A percentile compares a stretch with the other conserved stretches of the same genome.
These are phyloP conservation scores for Cyclina sinensis DNA, from an alignment of 1,140 invertebrate genomes.

Conservation along the genomic window DNA sequence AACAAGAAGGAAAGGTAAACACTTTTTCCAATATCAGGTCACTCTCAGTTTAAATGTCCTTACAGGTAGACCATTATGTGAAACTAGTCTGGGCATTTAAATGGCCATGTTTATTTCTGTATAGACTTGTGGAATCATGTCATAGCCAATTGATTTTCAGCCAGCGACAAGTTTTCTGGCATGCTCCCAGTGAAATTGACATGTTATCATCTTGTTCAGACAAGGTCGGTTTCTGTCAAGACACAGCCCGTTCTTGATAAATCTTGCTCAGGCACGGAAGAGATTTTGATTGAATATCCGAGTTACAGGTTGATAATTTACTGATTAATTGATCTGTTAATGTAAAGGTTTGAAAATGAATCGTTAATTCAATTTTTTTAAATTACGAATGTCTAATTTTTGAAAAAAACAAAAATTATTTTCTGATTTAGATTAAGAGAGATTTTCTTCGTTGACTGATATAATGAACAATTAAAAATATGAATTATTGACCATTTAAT, in stretches of 20 bases:
- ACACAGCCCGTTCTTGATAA: constrained; percentile 31
- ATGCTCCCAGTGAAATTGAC: constrained; percentile 35
- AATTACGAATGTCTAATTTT: too few relatives aligned
- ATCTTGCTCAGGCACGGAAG: constrained; percentile 16
- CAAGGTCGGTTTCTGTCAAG: constrained; percentile 36
- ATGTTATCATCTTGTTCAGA: constrained; percentile 30
- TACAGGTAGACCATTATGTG: not conserved
- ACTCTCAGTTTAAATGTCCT: not conserved
- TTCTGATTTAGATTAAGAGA: too few relatives aligned
- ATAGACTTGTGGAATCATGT: constrained; percentile 9
- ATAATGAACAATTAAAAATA: too few relatives aligned
- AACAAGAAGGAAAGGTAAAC: too few relatives aligned
- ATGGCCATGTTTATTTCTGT: constrained; percentile 10
- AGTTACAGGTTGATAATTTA: too few relatives aligned
- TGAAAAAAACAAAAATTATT: too few relatives aligned
- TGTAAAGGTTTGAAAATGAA: too few relatives aligned
- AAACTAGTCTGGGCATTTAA: constrained; percentile 17
- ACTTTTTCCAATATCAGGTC: too few relatives aligned
- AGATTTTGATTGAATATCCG: too few relatives aligned
- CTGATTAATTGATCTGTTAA: too few relatives aligned
- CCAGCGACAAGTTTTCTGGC: constrained; percentile 37
- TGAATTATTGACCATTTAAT: too few relatives aligned
- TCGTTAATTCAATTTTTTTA: not conserved
- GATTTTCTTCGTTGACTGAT: too few relatives aligned
- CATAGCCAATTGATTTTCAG: constrained; percentile 14